Percentiles rank a stretch among this genome's conserved stretches.
phyloP scores from a whole-genome alignment of 2,888 invertebrate species.

The Lottia gigantea region DNA sequence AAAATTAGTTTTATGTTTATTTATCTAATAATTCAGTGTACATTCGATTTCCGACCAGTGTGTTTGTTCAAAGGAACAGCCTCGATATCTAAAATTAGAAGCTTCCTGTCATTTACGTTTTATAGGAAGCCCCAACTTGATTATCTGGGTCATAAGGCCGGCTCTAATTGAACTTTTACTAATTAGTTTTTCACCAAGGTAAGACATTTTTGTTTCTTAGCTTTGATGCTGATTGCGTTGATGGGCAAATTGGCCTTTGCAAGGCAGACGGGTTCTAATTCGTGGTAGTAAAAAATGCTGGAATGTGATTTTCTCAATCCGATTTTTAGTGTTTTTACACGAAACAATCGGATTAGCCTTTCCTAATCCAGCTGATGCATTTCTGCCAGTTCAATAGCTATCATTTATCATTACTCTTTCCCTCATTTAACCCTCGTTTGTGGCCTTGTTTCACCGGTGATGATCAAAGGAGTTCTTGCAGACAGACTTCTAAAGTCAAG shows the following conservation, averaged over 20 bases:
- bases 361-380: background rate
- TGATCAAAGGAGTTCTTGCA: background rate
- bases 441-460: too few species aligned
- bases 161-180: background rate
- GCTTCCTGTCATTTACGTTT: slow-evolving; percentile 8
- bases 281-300: too few species aligned
- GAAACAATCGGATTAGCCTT: too few species aligned
- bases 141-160: slow-evolving; percentile 7
- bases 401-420: background rate
- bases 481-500: slow-evolving; percentile 7
- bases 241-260: too few species aligned
- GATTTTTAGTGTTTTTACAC: too few species aligned
- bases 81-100: slow-evolving; percentile 6
- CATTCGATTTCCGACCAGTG: background rate
- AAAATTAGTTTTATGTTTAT: too few species aligned
- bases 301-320: too few species aligned
- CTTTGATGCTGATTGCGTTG: too few species aligned
- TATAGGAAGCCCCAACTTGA: slow-evolving; percentile 9
- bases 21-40: too few species aligned
- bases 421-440: too few species aligned
- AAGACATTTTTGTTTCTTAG: background rate
- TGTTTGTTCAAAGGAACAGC: background rate
- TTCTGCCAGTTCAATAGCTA: background rate
- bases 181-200: slow-evolving; percentile 1
- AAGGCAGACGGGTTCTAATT: too few species aligned